A percentile compares a stretch with the other conserved stretches of the same genome.
phyloP scores from a whole-genome alignment of 2,113 vertebrate species.

The Macrotus californicus region DNA sequence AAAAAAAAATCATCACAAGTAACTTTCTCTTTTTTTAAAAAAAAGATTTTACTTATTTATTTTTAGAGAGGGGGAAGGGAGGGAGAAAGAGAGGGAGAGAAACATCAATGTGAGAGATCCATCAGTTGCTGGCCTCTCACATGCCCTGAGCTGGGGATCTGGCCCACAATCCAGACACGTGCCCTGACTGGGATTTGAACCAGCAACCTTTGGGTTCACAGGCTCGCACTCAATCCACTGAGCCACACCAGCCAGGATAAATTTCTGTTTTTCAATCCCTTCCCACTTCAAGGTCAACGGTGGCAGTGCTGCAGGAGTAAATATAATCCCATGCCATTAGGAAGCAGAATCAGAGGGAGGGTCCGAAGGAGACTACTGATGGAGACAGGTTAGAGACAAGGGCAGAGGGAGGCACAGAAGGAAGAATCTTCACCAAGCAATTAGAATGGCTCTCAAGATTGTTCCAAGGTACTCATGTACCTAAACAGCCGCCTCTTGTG shows the following conservation, averaged over 20 bases:
- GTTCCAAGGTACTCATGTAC: not conserved
- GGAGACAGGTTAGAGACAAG: not conserved
- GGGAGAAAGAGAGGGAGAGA: too few relatives aligned
- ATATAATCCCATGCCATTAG: not conserved
- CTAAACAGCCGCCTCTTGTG: not conserved
- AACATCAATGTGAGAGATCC: too few relatives aligned
- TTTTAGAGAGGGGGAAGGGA: too few relatives aligned
- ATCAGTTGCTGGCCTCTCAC: too few relatives aligned
- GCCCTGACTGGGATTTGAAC: too few relatives aligned
- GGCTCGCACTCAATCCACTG: too few relatives aligned
- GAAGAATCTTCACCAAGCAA: not conserved
- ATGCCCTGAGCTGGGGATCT: too few relatives aligned
- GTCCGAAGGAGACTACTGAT: not conserved
- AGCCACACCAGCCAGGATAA: not conserved
- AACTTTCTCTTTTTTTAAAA: not conserved
- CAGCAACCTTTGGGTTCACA: too few relatives aligned
- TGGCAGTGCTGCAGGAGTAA: not conserved
- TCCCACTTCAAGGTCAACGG: not conserved
- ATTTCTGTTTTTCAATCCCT: not conserved
- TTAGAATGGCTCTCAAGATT: not conserved
- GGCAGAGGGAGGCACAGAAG: not conserved
- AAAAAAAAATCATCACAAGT: slow-evolving; percentile 4
- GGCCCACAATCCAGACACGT: too few relatives aligned
- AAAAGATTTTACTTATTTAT: too few relatives aligned
- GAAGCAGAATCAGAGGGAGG: not conserved